phyloP scores from a whole-genome alignment of 2,113 vertebrate species.

The Pluvialis apricaria region DNA sequence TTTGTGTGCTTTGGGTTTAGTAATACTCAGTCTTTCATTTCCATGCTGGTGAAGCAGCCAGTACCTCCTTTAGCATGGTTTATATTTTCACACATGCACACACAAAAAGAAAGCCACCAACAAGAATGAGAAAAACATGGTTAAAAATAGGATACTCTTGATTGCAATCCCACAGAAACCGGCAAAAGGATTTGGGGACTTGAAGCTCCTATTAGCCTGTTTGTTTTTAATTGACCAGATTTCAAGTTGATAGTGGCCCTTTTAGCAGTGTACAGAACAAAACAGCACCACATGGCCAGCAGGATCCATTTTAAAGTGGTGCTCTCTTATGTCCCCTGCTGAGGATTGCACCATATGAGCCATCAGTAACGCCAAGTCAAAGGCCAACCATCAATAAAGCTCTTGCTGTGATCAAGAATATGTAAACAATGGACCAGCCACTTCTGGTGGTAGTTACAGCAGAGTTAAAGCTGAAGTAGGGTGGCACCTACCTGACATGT shows the following conservation, averaged over 20 bases:
- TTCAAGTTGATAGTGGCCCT: slow-evolving; percentile 29
- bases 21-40: neutral
- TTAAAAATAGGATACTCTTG: neutral
- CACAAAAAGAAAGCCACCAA: neutral
- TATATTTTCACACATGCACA: neutral
- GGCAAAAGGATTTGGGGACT: neutral
- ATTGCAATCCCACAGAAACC: neutral
- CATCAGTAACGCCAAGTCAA: slow-evolving; percentile 46
- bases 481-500: neutral
- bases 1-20: neutral
- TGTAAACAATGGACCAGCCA: slow-evolving; percentile 32
- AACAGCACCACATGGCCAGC: slow-evolving; percentile 35
- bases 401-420: slow-evolving; percentile 34
- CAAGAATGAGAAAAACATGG: neutral
- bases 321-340: slow-evolving; percentile 11
- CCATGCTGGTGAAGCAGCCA: neutral
- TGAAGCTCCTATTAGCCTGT: neutral
- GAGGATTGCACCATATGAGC: slow-evolving; percentile 34
- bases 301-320: slow-evolving; percentile 37
- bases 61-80: neutral
- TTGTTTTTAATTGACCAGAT: slow-evolving; percentile 25
- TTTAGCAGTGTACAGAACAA: slow-evolving; percentile 11
- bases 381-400: slow-evolving; percentile 54
- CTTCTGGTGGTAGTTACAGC: neutral
- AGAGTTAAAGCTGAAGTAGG: neutral